Evolutionary conservation across 2,113 vertebrate genomes (phyloP).

Genomic region (Urocolius indicus): DNA sequence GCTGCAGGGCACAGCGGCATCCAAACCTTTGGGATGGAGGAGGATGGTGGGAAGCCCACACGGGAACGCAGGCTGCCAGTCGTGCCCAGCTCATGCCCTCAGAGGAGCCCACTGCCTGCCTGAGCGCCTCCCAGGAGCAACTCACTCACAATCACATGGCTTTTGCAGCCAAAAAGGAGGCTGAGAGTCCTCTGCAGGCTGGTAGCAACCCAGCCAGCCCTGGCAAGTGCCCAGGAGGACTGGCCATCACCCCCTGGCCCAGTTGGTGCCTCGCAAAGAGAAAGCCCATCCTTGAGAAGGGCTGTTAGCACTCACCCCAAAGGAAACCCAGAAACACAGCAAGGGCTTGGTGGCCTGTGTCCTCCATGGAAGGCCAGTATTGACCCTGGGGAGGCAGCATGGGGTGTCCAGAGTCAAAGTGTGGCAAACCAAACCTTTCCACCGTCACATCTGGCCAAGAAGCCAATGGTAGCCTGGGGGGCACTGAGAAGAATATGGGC

Average conservation of each 20-base stretch:
- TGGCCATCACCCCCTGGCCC: fast-evolving
- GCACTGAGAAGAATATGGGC: too few species aligned
- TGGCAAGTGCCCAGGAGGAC: not conserved
- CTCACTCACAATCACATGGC: not conserved
- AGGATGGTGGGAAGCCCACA: not conserved
- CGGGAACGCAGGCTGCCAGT: not conserved
- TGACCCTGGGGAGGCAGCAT: not conserved
- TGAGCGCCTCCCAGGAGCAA: not conserved
- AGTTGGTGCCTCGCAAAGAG: not conserved
- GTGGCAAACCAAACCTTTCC: not conserved
- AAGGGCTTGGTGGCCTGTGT: fast-evolving
- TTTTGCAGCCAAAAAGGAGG: not conserved
- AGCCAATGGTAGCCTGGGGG: too few species aligned
- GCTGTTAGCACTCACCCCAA: not conserved
- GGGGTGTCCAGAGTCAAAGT: not conserved
- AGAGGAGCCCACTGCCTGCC: not conserved
- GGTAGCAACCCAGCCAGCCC: not conserved
- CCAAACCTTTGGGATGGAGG: not conserved
- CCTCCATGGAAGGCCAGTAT: not conserved
- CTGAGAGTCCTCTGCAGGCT: not conserved
- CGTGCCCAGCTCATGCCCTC: fast-evolving
- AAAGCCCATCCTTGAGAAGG: fast-evolving
- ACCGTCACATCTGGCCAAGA: too few species aligned
- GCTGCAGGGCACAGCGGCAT: not conserved
- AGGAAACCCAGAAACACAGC: not conserved